These are phyloP conservation scores for Bursaphelenchus okinawaensis DNA, from an alignment of 2,888 invertebrate genomes.

Conservation along the genomic window DNA sequence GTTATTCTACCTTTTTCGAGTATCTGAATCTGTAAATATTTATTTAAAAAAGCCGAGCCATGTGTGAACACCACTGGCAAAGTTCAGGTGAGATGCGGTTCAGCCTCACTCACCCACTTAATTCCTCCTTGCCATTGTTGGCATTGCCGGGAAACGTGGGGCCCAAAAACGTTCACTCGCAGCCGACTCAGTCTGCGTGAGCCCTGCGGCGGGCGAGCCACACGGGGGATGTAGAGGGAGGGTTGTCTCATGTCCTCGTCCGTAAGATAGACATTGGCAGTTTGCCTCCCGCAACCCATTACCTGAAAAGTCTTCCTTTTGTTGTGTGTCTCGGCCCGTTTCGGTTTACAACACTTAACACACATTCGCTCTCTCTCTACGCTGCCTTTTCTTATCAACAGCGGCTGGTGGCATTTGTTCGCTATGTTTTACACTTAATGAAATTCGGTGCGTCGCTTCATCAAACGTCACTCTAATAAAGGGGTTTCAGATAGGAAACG, in stretches of 20 bases:
- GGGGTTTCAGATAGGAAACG: conserved; percentile 9
- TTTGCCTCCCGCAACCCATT: neutral
- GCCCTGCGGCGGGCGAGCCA: neutral
- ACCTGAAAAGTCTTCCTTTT: neutral
- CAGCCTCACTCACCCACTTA: no score
- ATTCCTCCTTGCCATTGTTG: no score
- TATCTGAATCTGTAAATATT: no score
- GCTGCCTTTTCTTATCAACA: neutral
- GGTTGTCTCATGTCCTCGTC: neutral
- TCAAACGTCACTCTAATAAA: no score
- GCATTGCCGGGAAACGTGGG: neutral
- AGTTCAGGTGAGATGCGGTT: no score
- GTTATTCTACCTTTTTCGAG: no score
- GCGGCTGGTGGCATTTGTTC: neutral
- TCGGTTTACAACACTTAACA: neutral
- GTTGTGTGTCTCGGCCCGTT: neutral
- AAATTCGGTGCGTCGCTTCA: no score
- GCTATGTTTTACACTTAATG: neutral
- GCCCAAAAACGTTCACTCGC: neutral
- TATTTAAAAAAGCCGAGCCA: no score
- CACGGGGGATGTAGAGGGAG: neutral
- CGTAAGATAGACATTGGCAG: neutral
- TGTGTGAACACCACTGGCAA: no score
- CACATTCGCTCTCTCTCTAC: neutral
- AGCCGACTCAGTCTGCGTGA: neutral